phyloP scores from a whole-genome alignment of 2,888 invertebrate genomes.

The Hirtodrosophila cameraria region DNA sequence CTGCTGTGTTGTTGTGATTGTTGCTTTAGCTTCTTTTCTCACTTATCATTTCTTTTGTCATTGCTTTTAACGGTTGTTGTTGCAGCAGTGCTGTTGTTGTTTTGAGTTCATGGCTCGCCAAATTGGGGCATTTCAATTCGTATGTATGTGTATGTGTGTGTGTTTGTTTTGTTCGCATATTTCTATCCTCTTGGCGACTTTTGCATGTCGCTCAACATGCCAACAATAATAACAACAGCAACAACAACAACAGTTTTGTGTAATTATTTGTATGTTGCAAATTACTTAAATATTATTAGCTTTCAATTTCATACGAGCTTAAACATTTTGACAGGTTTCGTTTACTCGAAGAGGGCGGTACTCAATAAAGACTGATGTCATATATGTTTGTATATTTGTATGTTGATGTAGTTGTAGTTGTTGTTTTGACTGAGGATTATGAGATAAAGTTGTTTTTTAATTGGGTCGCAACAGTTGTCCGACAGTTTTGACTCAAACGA shows the following conservation, averaged over 20 bases:
- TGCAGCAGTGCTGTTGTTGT: conserved; percentile 49
- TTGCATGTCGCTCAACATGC: conserved; percentile 62
- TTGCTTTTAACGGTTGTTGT: conserved; percentile 59
- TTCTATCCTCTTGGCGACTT: conserved; percentile 34
- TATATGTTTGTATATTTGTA: too few relatives aligned
- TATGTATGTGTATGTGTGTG: conserved; percentile 17
- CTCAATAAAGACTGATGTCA: conserved; percentile 1
- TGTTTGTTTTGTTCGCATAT: conserved; percentile 28
- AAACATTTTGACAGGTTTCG: conserved; percentile 68
- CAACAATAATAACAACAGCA: conserved; percentile 23
- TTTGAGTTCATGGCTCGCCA: conserved; percentile 76
- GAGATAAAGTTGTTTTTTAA: conserved; percentile 46
- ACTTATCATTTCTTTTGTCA: conserved; percentile 64
- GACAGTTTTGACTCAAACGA: conserved; percentile 27
- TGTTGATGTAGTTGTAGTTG: conserved; percentile 8
- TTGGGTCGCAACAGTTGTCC: conserved; percentile 52
- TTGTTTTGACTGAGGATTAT: conserved; percentile 6
- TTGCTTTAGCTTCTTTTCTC: conserved; percentile 35
- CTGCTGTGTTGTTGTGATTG: conserved; percentile 10
- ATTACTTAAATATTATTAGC: conserved; percentile 66
- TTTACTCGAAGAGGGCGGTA: conserved; percentile 46
- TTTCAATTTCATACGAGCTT: conserved; percentile 38
- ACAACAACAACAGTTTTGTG: conserved; percentile 26
- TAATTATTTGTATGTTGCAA: conserved; percentile 66
- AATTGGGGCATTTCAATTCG: conserved; percentile 71